These are phyloP conservation scores for Lateolabrax maculatus DNA, from an alignment of 2,797 vertebrate genomes.

Conservation along the genomic window DNA sequence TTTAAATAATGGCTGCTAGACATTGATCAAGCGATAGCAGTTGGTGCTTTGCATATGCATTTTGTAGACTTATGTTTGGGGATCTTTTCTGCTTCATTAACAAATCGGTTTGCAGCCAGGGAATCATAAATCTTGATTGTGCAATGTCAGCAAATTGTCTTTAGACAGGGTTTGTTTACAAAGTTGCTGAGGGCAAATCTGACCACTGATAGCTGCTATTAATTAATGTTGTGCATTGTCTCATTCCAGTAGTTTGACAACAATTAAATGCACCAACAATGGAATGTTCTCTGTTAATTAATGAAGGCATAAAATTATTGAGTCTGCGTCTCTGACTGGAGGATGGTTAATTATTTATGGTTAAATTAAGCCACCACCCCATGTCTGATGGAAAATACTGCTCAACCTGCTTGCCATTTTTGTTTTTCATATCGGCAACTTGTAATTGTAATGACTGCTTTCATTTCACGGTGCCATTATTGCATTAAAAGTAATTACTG, in stretches of 20 bases:
- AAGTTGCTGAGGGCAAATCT: conserved; percentile 67
- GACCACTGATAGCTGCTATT: conserved; percentile 77
- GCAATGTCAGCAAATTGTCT: conserved; percentile 71
- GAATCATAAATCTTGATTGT: conserved; percentile 79
- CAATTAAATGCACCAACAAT: conserved; percentile 79
- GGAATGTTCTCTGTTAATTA: conserved; percentile 75
- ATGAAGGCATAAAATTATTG: conserved; percentile 75
- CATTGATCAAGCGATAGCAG: conserved; percentile 76
- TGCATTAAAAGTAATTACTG: conserved; percentile 46
- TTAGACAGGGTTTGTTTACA: conserved; percentile 74
- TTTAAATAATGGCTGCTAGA: conserved; percentile 69
- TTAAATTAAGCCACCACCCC: conserved; percentile 69
- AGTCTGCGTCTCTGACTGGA: conserved; percentile 66
- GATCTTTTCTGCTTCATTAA: conserved; percentile 74
- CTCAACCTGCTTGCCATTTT: conserved; percentile 69
- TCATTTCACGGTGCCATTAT: conserved; percentile 42
- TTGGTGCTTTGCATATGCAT: conserved; percentile 73
- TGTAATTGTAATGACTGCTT: conserved; percentile 37
- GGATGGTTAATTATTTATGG: conserved; percentile 80
- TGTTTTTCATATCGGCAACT: conserved; percentile 41
- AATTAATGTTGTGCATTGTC: conserved; percentile 82
- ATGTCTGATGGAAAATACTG: conserved; percentile 66
- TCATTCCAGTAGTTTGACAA: conserved; percentile 65
- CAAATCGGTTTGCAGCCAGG: conserved; percentile 59
- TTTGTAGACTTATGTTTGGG: conserved; percentile 48